These are phyloP conservation scores for Caenorhabditis sp. DNA, from an alignment of 2,888 invertebrate genomes.

Conservation along the genomic window DNA sequence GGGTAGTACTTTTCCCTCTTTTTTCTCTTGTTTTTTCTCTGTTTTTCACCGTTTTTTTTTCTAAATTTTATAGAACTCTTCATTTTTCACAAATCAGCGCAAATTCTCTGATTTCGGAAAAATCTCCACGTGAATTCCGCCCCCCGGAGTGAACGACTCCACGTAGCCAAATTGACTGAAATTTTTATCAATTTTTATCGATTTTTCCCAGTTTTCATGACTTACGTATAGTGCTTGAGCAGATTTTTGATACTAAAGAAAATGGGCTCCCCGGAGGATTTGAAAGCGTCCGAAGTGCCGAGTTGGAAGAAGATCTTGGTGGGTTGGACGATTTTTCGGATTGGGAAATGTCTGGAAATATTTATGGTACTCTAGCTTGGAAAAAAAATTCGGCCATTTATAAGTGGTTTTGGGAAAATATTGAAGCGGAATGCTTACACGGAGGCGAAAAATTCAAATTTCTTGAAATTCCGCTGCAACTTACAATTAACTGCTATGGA, in stretches of 20 bases:
- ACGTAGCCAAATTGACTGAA: conserved; percentile 45
- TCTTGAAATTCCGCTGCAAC: no score
- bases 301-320: conserved; percentile 21
- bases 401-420: no score
- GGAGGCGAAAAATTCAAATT: no score
- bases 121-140: conserved; percentile 28
- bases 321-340: not conserved
- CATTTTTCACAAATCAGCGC: no score
- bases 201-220: no score
- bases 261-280: conserved; percentile 17
- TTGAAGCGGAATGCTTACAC: no score
- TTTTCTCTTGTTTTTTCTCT: conserved; percentile 27
- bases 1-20: conserved; percentile 45
- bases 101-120: conserved; percentile 52
- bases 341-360: conserved; percentile 40
- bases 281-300: not conserved
- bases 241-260: conserved; percentile 26
- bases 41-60: no score
- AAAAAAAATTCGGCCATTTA: not conserved
- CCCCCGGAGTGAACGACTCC: conserved; percentile 20
- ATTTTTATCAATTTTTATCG: no score
- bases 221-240: conserved; percentile 34
- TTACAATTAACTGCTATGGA: no score
- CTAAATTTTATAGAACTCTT: no score
- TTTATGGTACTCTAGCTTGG: not conserved